These are phyloP conservation scores for Rhagium mordax DNA, from an alignment of 2,888 invertebrate genomes.

Conservation along the genomic window DNA sequence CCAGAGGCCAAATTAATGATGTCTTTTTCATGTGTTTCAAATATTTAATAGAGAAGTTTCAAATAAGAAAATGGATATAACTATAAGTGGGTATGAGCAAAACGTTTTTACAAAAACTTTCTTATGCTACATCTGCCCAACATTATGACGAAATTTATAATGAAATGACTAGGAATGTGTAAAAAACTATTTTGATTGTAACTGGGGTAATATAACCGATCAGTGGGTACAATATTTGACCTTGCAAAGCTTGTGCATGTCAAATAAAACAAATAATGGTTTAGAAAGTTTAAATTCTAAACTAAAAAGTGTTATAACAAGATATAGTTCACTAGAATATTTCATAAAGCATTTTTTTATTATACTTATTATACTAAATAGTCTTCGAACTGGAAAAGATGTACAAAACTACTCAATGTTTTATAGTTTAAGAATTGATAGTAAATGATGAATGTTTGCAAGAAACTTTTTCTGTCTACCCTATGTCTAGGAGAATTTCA, in stretches of 20 bases:
- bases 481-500: background rate
- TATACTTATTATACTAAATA: no score
- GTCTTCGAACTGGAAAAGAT: no score
- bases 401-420: background rate
- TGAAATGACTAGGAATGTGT: background rate
- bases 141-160: no score
- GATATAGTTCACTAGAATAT: constrained; percentile 22
- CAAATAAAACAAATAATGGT: constrained; percentile 31
- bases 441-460: background rate
- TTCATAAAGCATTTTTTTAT: constrained; percentile 30
- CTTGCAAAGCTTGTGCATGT: constrained; percentile 22
- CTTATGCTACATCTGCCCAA: no score
- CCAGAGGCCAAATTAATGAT: constrained; percentile 1
- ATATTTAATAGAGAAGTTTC: constrained; percentile 22
- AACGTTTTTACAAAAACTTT: no score
- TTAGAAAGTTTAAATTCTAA: constrained; percentile 28
- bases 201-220: constrained; percentile 26
- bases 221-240: constrained; percentile 28
- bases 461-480: background rate
- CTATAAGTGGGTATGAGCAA: no score
- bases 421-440: background rate
- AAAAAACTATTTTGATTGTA: constrained; percentile 20
- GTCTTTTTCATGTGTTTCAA: constrained; percentile 22
- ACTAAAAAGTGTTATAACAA: constrained; percentile 24
- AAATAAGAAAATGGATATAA: no score